phyloP scores from a whole-genome alignment of 2,888 invertebrate species.

The Eristalis tenax region DNA sequence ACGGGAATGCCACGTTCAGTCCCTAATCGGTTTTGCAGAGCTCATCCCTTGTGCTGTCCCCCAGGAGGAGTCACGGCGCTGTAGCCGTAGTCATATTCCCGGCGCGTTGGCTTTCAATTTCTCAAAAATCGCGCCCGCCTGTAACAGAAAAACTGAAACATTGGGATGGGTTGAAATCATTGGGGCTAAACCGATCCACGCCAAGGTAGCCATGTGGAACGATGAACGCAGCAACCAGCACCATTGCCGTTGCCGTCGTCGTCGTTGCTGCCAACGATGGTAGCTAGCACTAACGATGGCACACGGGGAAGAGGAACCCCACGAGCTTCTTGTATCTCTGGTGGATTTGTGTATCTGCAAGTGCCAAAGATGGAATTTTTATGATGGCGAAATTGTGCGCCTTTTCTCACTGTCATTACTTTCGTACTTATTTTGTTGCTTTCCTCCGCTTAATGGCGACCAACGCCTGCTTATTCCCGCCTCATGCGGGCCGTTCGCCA shows the following conservation, averaged over 20 bases:
- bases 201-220: slow-evolving; percentile 69
- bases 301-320: slow-evolving; percentile 1
- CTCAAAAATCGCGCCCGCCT: slow-evolving; percentile 57
- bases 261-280: neutral
- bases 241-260: slow-evolving; percentile 9
- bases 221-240: slow-evolving; percentile 23
- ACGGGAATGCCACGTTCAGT: slow-evolving; percentile 42
- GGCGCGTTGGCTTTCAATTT: slow-evolving; percentile 55
- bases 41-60: slow-evolving; percentile 45
- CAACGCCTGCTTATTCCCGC: slow-evolving; percentile 43
- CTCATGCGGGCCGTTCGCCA: slow-evolving; percentile 45
- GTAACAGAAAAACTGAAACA: neutral
- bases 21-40: slow-evolving; percentile 66
- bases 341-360: slow-evolving; percentile 47
- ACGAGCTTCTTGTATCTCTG: slow-evolving; percentile 26
- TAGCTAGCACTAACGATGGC: neutral
- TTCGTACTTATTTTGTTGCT: slow-evolving; percentile 30
- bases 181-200: slow-evolving; percentile 51
- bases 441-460: slow-evolving; percentile 46
- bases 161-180: slow-evolving; percentile 34
- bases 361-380: slow-evolving; percentile 68
- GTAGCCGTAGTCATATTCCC: neutral
- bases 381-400: slow-evolving; percentile 62
- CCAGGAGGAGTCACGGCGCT: slow-evolving; percentile 17
- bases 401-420: slow-evolving; percentile 67